These are phyloP conservation scores for Schizopygopsis malacanthus DNA, from an alignment of 2,797 vertebrate species.

Conservation along the genomic window DNA sequence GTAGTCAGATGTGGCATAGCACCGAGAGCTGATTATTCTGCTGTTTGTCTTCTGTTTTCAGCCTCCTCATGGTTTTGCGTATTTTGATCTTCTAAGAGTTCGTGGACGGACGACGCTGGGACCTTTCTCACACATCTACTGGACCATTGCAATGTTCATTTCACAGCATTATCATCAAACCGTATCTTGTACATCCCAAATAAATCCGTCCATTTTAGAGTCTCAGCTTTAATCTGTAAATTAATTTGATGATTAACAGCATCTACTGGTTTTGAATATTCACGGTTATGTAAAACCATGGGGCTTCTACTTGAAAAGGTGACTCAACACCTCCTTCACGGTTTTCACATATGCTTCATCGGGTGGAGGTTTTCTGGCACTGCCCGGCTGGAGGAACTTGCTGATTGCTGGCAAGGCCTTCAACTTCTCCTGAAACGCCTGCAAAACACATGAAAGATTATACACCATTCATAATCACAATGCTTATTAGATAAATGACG, in stretches of 20 bases:
- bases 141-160: not conserved
- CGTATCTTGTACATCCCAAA: slow-evolving; percentile 53
- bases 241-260: not conserved
- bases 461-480: not conserved
- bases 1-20: not conserved
- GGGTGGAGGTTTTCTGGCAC: slow-evolving; percentile 78
- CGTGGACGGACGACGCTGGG: not conserved
- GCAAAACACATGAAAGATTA: slow-evolving; percentile 27
- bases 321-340: slow-evolving; percentile 69
- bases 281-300: not conserved
- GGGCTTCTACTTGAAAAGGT: slow-evolving; percentile 35
- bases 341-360: slow-evolving; percentile 68
- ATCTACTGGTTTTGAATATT: not conserved
- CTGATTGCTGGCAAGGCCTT: slow-evolving; percentile 76
- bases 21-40: not conserved
- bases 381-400: slow-evolving; percentile 86
- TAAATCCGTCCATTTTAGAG: slow-evolving; percentile 35
- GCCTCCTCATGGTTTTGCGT: slow-evolving; percentile 90
- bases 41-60: slow-evolving; percentile 67
- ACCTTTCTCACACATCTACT: not conserved
- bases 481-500: not conserved
- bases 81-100: slow-evolving; percentile 75
- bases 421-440: slow-evolving; percentile 86
- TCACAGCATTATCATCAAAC: not conserved
- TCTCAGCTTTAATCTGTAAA: not conserved